Conservation (phyloP, 1,140 invertebrate genomes). For the Drosophila willistoni region DNA sequence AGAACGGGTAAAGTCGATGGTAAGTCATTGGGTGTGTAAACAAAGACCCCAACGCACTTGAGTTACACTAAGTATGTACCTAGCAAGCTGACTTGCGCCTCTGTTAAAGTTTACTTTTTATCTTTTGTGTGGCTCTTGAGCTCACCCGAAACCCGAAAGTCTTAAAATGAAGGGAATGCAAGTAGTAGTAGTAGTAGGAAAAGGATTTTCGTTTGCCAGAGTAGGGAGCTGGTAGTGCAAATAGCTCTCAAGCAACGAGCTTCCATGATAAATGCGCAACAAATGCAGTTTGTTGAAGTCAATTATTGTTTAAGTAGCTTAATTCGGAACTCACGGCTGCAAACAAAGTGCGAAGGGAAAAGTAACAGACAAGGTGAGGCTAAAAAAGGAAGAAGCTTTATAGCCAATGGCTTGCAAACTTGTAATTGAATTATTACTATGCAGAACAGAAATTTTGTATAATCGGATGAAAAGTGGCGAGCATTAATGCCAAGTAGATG, state of each 20-base stretch:
- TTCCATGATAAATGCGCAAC: constrained; percentile 76
- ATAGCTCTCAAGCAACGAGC: constrained; percentile 44
- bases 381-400: background rate
- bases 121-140: constrained; percentile 66
- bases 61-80: constrained; percentile 27
- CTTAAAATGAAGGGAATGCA: background rate
- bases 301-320: constrained; percentile 79
- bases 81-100: constrained; percentile 23
- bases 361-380: background rate
- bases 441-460: constrained; percentile 31
- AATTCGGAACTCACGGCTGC: constrained; percentile 54
- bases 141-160: background rate
- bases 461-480: constrained; percentile 38
- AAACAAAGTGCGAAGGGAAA: constrained; percentile 7
- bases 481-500: background rate
- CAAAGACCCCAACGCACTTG: constrained; percentile 65
- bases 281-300: constrained; percentile 78
- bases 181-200: background rate
- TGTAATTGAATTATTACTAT: constrained; percentile 46
- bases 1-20: background rate
- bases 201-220: background rate
- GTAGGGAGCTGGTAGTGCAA: constrained; percentile 14
- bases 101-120: constrained; percentile 69
- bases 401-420: background rate
- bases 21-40: constrained; percentile 50